Evolutionary conservation across 2,113 vertebrate species (phyloP).

Genomic region (Donacobius atricapilla): DNA sequence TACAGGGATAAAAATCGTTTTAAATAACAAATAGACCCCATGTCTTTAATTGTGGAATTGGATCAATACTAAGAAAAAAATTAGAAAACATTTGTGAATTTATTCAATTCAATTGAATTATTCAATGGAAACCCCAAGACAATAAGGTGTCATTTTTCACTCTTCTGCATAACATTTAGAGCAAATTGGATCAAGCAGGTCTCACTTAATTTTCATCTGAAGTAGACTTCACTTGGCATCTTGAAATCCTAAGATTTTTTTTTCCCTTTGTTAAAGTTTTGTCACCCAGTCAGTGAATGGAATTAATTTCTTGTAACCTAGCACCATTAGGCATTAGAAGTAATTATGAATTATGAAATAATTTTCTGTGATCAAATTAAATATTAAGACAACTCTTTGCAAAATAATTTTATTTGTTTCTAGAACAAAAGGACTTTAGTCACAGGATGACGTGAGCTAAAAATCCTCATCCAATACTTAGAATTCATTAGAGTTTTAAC

Average conservation of each 20-base stretch:
- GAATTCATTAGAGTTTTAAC: background rate
- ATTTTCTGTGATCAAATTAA: background rate
- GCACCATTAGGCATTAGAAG: background rate
- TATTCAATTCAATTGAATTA: too few relatives aligned
- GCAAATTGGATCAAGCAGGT: background rate
- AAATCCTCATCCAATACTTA: background rate
- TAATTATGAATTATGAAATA: background rate
- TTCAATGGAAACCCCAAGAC: background rate
- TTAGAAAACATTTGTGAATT: background rate
- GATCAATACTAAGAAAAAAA: background rate
- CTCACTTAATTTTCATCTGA: background rate
- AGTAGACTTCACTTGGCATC: background rate
- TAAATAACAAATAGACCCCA: background rate
- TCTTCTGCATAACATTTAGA: background rate
- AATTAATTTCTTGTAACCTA: background rate
- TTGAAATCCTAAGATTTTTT: background rate
- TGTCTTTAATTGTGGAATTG: background rate
- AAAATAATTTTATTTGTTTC: background rate
- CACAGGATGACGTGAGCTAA: background rate
- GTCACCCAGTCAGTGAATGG: background rate
- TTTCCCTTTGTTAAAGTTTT: background rate
- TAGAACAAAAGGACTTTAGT: background rate
- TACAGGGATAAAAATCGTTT: background rate
- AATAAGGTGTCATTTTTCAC: background rate
- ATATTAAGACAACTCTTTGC: background rate